These are phyloP conservation scores for Phaetusa simplex DNA, from an alignment of 2,113 vertebrate species.

Conservation along the genomic window DNA sequence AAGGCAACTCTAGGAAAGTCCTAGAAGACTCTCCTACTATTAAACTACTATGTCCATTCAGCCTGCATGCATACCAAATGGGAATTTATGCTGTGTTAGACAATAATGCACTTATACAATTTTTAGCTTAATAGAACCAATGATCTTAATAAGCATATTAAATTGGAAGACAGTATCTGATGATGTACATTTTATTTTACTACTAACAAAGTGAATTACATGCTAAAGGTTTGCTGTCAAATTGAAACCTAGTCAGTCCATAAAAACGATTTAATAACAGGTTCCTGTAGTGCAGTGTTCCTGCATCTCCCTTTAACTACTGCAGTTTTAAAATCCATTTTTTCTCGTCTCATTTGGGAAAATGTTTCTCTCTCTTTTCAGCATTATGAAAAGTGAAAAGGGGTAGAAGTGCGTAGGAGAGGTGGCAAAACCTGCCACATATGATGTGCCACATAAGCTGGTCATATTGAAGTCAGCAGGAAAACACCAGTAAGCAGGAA, in stretches of 20 bases:
- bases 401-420: background rate
- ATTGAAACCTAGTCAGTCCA: background rate
- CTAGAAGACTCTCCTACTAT: slow-evolving; percentile 14
- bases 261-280: slow-evolving; percentile 15
- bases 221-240: slow-evolving; percentile 24
- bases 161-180: slow-evolving; percentile 43
- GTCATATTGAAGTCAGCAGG: background rate
- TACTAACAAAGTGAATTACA: slow-evolving; percentile 16
- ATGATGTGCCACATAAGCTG: background rate
- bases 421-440: background rate
- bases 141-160: slow-evolving; percentile 64
- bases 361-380: background rate
- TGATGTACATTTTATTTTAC: background rate
- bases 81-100: slow-evolving; percentile 33
- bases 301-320: background rate
- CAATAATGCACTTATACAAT: slow-evolving; percentile 35
- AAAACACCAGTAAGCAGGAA: background rate
- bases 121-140: slow-evolving; percentile 59
- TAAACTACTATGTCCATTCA: background rate
- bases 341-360: background rate
- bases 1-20: background rate
- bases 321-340: background rate
- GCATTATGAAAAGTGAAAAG: background rate
- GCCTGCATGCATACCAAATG: background rate
- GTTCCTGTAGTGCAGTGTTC: background rate